Conservation (phyloP, 2,797 vertebrate species). For the Trachurus trachurus region DNA sequence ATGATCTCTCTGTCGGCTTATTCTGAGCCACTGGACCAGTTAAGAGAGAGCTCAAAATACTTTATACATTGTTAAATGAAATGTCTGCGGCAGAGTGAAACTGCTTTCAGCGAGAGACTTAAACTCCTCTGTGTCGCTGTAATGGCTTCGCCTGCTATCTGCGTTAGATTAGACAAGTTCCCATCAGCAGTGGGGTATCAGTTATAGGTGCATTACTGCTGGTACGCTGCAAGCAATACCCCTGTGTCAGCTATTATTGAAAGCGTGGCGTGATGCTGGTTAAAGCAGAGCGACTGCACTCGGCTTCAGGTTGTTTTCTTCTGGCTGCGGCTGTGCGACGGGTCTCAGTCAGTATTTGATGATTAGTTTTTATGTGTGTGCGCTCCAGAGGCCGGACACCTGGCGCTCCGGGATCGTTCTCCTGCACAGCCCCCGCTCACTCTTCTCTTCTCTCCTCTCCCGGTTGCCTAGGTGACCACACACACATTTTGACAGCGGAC, state of each 20-base stretch:
- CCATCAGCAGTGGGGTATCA: constrained; percentile 52
- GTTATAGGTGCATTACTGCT: constrained; percentile 45
- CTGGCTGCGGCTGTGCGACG: constrained; percentile 41
- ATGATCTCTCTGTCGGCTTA: background rate
- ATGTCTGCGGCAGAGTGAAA: constrained; percentile 26
- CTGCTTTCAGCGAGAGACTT: constrained; percentile 11
- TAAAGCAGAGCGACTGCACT: constrained; percentile 74
- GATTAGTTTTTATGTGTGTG: constrained; percentile 60
- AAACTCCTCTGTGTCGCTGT: constrained; percentile 37
- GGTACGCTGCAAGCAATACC: constrained; percentile 17
- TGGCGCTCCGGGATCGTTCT: constrained; percentile 50
- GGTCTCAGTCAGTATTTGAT: constrained; percentile 50
- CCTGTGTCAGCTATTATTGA: constrained; percentile 34
- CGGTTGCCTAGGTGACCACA: constrained; percentile 89
- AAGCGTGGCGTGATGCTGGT: constrained; percentile 42
- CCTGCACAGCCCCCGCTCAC: constrained; percentile 45
- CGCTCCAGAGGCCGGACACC: constrained; percentile 55
- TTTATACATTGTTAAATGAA: background rate
- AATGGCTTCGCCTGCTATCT: constrained; percentile 50
- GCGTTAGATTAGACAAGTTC: constrained; percentile 58
- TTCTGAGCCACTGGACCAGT: constrained; percentile 2
- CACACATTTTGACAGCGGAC: constrained; percentile 89
- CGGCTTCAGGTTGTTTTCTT: constrained; percentile 60
- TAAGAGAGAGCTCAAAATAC: constrained; percentile 11
- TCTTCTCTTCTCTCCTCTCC: constrained; percentile 14